Conservation (phyloP, 1,140 invertebrate species). For the Schmidtea mediterranea region DNA sequence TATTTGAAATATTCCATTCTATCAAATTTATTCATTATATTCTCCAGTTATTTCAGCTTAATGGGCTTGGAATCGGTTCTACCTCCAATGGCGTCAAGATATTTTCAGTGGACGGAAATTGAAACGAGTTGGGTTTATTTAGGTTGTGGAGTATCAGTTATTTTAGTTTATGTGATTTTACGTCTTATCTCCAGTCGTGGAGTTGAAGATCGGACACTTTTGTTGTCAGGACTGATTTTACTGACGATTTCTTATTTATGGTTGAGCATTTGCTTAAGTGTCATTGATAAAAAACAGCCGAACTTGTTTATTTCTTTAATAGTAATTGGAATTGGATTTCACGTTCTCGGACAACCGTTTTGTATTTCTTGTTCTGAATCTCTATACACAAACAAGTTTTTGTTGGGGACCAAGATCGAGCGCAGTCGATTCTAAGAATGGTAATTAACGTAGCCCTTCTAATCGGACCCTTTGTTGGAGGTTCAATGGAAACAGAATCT, state of each 20-base stretch:
- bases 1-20: neutral
- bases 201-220: neutral
- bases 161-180: neutral
- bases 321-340: slow-evolving; percentile 1
- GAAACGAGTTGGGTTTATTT: slow-evolving; percentile 2
- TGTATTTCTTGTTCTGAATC: neutral
- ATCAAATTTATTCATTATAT: neutral
- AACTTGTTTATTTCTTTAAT: neutral
- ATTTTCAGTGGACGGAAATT: slow-evolving; percentile 1
- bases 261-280: neutral
- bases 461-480: slow-evolving; percentile 3
- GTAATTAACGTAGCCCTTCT: neutral
- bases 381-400: neutral
- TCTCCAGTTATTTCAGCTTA: neutral
- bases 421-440: neutral
- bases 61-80: slow-evolving; percentile 3
- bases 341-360: slow-evolving; percentile 2
- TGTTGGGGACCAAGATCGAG: neutral
- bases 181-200: neutral
- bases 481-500: neutral
- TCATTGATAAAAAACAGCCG: neutral
- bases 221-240: neutral
- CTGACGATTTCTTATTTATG: neutral
- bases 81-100: neutral
- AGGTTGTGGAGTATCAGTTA: neutral